Percentiles rank a stretch among this genome's conserved stretches.
phyloP scores from a whole-genome alignment of 2,888 invertebrate genomes.

The Arge pagana region DNA sequence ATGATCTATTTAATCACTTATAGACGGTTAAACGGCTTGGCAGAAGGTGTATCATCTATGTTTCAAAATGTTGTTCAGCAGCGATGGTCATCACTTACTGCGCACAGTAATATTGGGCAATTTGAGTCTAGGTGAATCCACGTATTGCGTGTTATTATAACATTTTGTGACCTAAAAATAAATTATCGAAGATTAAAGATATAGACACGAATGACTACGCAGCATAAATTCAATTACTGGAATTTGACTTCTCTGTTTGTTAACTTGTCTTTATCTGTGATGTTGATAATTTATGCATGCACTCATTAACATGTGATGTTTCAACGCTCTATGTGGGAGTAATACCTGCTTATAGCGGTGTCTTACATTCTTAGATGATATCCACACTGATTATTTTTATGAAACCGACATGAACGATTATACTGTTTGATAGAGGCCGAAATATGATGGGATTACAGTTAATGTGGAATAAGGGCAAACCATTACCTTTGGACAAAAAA shows the following conservation, averaged over 20 bases:
- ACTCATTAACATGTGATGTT: too few species aligned
- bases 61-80: constrained; percentile 72
- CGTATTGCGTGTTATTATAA: constrained; percentile 10
- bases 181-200: too few species aligned
- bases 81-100: constrained; percentile 58
- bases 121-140: constrained; percentile 68
- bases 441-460: constrained; percentile 76
- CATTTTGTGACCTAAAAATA: too few species aligned
- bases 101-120: constrained; percentile 51
- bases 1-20: constrained; percentile 24
- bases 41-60: constrained; percentile 71
- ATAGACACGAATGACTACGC: too few species aligned
- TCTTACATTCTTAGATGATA: neutral
- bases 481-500: constrained; percentile 69
- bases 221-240: too few species aligned
- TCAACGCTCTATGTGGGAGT: too few species aligned
- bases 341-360: too few species aligned
- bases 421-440: constrained; percentile 64
- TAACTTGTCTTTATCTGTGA: too few species aligned
- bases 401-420: too few species aligned
- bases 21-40: constrained; percentile 74
- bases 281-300: too few species aligned
- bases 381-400: neutral
- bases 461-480: constrained; percentile 77
- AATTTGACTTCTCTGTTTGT: too few species aligned